Conservation (phyloP, 1,140 invertebrate species). For the Drosophila leontia region DNA sequence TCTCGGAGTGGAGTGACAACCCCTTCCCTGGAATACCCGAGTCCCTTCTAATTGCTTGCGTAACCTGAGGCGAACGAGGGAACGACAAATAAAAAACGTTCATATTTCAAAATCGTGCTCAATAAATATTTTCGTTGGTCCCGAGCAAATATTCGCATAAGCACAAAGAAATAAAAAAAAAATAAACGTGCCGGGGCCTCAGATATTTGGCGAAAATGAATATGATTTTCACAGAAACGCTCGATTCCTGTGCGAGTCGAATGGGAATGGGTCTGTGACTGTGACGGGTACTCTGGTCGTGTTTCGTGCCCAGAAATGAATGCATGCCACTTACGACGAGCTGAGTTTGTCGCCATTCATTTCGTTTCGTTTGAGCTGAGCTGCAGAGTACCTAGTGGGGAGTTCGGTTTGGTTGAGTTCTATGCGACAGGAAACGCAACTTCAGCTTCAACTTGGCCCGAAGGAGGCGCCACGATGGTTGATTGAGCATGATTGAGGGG, state of each 20-base stretch:
- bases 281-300: slow-evolving; percentile 19
- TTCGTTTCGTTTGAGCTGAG: slow-evolving; percentile 33
- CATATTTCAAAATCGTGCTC: slow-evolving; percentile 82
- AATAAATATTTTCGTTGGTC: slow-evolving; percentile 76
- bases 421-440: slow-evolving; percentile 64
- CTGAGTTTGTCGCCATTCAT: slow-evolving; percentile 73
- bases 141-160: slow-evolving; percentile 54
- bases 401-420: slow-evolving; percentile 22
- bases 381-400: not conserved
- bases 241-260: slow-evolving; percentile 57
- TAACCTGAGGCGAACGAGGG: slow-evolving; percentile 66
- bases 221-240: slow-evolving; percentile 49
- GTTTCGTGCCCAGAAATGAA: slow-evolving; percentile 68
- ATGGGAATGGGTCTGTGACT: slow-evolving; percentile 17
- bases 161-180: slow-evolving; percentile 33
- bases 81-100: slow-evolving; percentile 53
- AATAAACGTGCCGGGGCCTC: slow-evolving; percentile 64
- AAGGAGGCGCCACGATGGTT: slow-evolving; percentile 75
- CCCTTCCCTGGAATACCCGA: slow-evolving; percentile 31
- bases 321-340: slow-evolving; percentile 74
- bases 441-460: slow-evolving; percentile 48
- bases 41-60: slow-evolving; percentile 80
- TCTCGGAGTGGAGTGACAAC: slow-evolving; percentile 53
- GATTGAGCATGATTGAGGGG: slow-evolving; percentile 79
- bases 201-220: slow-evolving; percentile 61